phyloP scores from a whole-genome alignment of 2,888 invertebrate species.

The Leptopilina syphax region DNA sequence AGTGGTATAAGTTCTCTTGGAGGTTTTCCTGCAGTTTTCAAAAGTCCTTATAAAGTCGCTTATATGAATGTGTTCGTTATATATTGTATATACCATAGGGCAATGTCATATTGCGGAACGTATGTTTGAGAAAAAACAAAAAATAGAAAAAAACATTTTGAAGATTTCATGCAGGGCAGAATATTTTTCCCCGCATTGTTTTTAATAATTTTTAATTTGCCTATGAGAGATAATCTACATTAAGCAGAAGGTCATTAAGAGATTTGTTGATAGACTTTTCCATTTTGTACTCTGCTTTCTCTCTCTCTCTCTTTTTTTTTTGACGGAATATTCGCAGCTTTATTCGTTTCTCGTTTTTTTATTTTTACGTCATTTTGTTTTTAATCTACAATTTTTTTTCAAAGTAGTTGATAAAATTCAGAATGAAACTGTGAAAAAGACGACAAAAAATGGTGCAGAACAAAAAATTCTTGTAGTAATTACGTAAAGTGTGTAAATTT shows the following conservation, averaged over 20 bases:
- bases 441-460: no score
- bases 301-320: neutral
- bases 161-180: neutral
- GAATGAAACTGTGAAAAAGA: no score
- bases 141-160: no score
- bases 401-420: no score
- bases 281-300: neutral
- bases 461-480: no score
- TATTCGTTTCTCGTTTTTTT: no score
- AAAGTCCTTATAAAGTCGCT: constrained; percentile 34
- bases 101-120: constrained; percentile 9
- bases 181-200: neutral
- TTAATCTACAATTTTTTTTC: no score
- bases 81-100: constrained; percentile 6
- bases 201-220: constrained; percentile 1
- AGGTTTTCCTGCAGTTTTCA: constrained; percentile 33
- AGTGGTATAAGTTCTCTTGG: constrained; percentile 19
- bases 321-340: neutral
- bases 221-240: neutral
- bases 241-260: neutral
- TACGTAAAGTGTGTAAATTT: no score
- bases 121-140: no score
- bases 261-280: neutral
- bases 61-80: constrained; percentile 22
- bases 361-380: no score